Conservation (phyloP, 2,888 invertebrate species). For the Rhopalosiphum nymphaeae region DNA sequence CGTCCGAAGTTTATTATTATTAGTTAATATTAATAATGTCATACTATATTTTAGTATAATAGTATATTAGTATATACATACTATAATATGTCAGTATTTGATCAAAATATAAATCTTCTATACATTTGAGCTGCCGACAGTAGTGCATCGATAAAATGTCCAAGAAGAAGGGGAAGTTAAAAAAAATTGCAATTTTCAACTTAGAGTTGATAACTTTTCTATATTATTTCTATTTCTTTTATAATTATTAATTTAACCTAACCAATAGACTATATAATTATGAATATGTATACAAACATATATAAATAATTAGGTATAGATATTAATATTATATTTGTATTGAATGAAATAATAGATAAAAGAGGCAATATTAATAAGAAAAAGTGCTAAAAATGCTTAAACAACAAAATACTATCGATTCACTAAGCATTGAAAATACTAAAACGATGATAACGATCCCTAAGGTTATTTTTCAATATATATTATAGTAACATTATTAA, state of each 20-base stretch:
- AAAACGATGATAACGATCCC: slow-evolving; percentile 37
- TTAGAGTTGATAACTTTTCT: neutral
- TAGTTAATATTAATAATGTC: neutral
- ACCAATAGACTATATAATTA: neutral
- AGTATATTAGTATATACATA: neutral
- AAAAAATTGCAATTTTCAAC: neutral
- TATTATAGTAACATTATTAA: neutral
- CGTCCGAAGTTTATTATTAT: neutral
- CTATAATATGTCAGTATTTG: neutral
- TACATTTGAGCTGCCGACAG: neutral
- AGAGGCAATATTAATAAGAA: neutral
- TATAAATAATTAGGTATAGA: neutral
- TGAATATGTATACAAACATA: neutral
- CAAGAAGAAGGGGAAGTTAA: neutral
- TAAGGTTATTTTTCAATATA: slow-evolving; percentile 27
- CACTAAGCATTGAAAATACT: slow-evolving; percentile 66
- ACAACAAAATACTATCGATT: slow-evolving; percentile 64
- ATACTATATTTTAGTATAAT: neutral
- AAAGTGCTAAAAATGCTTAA: neutral
- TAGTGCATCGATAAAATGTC: neutral
- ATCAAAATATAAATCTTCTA: neutral
- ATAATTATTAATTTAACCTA: neutral
- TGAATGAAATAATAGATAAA: neutral
- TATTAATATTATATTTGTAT: neutral
- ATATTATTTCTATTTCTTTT: neutral